Evolutionary conservation across 1,140 invertebrate genomes (phyloP).

Genomic region (Drosophila nebulosa): DNA sequence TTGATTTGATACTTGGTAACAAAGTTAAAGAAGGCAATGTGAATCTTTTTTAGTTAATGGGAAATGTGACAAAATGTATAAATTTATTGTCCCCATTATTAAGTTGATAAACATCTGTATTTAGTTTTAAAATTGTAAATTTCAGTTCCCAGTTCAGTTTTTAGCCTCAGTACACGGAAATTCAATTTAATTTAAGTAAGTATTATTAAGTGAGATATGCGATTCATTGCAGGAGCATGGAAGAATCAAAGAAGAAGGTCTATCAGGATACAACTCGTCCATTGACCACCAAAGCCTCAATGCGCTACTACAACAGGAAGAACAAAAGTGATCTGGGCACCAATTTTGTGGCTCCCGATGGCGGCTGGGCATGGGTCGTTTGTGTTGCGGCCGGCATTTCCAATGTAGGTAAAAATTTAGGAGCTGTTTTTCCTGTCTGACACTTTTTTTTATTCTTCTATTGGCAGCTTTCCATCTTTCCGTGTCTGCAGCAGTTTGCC

Average conservation of each 20-base stretch:
- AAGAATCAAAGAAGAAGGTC: slow-evolving; percentile 44
- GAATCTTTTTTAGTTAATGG: too few relatives aligned
- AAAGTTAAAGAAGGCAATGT: too few relatives aligned
- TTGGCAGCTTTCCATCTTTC: slow-evolving; percentile 83
- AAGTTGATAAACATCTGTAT: too few relatives aligned
- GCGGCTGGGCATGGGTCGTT: slow-evolving; percentile 78
- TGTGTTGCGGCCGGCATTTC: slow-evolving; percentile 75
- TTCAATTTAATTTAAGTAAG: too few relatives aligned
- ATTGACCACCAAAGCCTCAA: slow-evolving; percentile 5
- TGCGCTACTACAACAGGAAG: slow-evolving; percentile 50
- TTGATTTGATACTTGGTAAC: too few relatives aligned
- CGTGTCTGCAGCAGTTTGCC: slow-evolving; percentile 86
- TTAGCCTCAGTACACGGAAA: too few relatives aligned
- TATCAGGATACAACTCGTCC: slow-evolving; percentile 65
- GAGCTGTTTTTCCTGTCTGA: too few relatives aligned
- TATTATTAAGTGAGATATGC: too few relatives aligned
- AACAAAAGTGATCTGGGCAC: slow-evolving; percentile 75
- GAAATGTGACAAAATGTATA: too few relatives aligned
- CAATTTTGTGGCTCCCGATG: slow-evolving; percentile 78
- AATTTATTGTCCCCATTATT: too few relatives aligned
- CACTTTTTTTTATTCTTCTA: background rate
- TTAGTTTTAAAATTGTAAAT: too few relatives aligned
- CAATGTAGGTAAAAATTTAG: slow-evolving; percentile 61
- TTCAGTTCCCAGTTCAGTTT: too few relatives aligned
- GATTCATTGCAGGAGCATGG: background rate